These are phyloP conservation scores for Riparia riparia DNA, from an alignment of 2,113 vertebrate genomes.

Conservation along the genomic window DNA sequence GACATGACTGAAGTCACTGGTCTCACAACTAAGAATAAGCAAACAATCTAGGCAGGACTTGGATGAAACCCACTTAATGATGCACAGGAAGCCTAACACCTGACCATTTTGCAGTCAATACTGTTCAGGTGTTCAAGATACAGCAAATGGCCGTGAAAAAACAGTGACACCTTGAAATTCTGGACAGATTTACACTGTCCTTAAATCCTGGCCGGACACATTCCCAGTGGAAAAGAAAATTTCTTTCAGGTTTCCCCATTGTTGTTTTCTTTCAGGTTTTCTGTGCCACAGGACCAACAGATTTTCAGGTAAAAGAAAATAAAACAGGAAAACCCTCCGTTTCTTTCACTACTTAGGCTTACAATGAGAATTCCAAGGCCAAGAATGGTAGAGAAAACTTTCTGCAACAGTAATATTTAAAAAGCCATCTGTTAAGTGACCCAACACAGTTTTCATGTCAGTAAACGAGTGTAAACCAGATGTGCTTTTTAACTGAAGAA, in stretches of 20 bases:
- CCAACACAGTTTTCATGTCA: not conserved
- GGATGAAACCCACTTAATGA: not conserved
- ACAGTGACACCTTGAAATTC: not conserved
- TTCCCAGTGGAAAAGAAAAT: not conserved
- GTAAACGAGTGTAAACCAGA: not conserved
- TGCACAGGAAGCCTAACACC: not conserved
- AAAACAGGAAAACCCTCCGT: not conserved
- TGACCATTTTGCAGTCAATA: not conserved
- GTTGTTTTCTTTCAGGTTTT: not conserved
- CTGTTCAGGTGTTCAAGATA: not conserved
- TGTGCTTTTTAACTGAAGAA: not conserved
- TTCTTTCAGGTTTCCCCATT: not conserved
- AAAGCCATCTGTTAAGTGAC: slow-evolving; percentile 5
- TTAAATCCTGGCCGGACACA: not conserved
- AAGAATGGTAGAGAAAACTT: not conserved
- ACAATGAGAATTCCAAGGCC: not conserved
- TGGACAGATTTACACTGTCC: not conserved
- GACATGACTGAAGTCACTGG: not conserved
- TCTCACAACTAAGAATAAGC: not conserved
- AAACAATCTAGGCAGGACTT: not conserved
- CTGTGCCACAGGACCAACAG: not conserved
- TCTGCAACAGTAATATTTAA: not conserved
- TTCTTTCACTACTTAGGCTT: not conserved
- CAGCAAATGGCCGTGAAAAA: not conserved
- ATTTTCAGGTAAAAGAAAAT: not conserved